These are phyloP conservation scores for Solenodon paradoxus DNA, from an alignment of 2,113 vertebrate genomes.

Conservation along the genomic window DNA sequence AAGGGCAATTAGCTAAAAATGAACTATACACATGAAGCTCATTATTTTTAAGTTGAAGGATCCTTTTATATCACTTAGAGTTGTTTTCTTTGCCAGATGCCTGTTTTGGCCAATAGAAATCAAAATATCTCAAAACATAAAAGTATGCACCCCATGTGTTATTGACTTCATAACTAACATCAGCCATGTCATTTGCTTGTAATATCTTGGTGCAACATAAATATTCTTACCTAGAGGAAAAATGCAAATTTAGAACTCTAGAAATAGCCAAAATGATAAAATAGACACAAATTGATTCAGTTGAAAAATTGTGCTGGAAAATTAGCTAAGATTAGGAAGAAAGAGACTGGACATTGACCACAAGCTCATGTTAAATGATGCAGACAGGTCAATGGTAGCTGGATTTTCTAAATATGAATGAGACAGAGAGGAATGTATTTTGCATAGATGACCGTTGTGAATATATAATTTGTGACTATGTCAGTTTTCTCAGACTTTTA, in stretches of 20 bases:
- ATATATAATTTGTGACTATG: neutral
- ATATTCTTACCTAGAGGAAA: neutral
- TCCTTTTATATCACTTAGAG: constrained; percentile 64
- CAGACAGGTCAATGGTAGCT: fast-evolving
- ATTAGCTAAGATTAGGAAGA: neutral
- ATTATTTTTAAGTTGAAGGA: constrained; percentile 79
- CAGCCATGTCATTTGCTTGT: neutral
- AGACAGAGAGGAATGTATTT: neutral
- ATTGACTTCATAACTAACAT: neutral
- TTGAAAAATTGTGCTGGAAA: neutral
- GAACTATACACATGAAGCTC: constrained; percentile 78
- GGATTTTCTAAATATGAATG: neutral
- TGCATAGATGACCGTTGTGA: neutral
- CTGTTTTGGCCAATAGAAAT: constrained; percentile 48
- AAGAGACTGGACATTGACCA: neutral
- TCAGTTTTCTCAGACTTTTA: neutral
- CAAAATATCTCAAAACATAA: constrained; percentile 11
- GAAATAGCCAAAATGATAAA: neutral
- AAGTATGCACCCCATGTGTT: neutral
- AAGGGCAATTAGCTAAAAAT: constrained; percentile 79
- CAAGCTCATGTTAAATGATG: neutral
- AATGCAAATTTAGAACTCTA: neutral
- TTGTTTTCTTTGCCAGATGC: constrained; percentile 70
- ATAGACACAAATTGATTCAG: neutral
- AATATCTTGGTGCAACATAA: neutral